Conservation (phyloP, 2,113 vertebrate species). For the Daphoenositta chrysoptera region DNA sequence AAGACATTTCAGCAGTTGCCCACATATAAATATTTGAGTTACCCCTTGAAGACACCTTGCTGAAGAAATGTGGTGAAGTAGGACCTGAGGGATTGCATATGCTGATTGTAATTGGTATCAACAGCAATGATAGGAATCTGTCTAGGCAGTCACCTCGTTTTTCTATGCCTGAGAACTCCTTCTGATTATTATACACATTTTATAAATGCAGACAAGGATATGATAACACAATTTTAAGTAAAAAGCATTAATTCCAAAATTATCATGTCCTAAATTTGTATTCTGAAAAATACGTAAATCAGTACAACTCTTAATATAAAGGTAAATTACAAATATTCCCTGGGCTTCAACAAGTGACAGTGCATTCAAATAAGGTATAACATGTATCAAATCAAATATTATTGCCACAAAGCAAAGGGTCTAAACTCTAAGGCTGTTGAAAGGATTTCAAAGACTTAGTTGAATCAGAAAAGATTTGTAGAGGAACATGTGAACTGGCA, state of each 20-base stretch:
- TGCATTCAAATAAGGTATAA: not conserved
- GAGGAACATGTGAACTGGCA: not conserved
- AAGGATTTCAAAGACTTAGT: not conserved
- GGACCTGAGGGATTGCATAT: not conserved
- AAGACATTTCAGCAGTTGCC: not conserved
- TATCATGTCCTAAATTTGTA: not conserved
- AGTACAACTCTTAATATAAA: not conserved
- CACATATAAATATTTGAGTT: not conserved
- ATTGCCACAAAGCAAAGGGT: not conserved
- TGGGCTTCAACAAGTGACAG: not conserved
- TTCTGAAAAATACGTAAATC: not conserved
- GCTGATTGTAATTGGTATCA: not conserved
- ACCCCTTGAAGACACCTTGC: not conserved
- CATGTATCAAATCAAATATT: not conserved
- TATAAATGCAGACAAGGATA: not conserved
- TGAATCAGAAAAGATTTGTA: not conserved
- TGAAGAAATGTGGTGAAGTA: not conserved
- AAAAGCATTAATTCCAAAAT: not conserved
- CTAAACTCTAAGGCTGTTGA: not conserved
- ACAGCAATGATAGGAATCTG: not conserved
- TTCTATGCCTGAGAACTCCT: not conserved
- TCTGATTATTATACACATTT: not conserved
- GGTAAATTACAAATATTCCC: not conserved
- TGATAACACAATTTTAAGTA: not conserved
- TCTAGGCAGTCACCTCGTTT: not conserved